Percentiles rank a stretch among this genome's conserved stretches.
phyloP scores from a whole-genome alignment of 2,888 invertebrate species.

The Drosophila melanosoma region DNA sequence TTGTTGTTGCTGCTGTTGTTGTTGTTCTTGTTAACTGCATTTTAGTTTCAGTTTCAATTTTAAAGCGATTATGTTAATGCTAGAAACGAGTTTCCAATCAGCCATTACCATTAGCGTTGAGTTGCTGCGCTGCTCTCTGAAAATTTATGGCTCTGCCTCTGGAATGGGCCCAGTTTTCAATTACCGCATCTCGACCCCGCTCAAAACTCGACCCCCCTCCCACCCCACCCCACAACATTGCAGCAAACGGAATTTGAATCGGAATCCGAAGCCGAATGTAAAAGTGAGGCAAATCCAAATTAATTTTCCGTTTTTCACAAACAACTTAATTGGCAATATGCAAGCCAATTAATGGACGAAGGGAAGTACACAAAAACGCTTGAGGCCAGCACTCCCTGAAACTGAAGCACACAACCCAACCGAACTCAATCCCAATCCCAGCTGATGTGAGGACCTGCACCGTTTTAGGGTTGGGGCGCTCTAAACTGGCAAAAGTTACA shows the following conservation, averaged over 20 bases:
- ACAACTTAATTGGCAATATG: constrained; percentile 74
- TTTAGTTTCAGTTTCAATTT: constrained; percentile 77
- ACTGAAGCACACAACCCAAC: not conserved
- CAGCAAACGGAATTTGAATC: constrained; percentile 22
- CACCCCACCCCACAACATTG: constrained; percentile 3
- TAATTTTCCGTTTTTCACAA: constrained; percentile 76
- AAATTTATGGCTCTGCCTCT: constrained; percentile 66
- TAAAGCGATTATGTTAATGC: constrained; percentile 80
- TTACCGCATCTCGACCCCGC: constrained; percentile 67
- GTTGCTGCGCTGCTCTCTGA: constrained; percentile 50
- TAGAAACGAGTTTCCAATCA: constrained; percentile 76
- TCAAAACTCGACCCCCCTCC: constrained; percentile 13
- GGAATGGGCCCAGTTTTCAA: constrained; percentile 68
- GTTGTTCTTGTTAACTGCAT: constrained; percentile 72
- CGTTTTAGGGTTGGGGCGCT: not conserved
- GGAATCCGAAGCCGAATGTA: constrained; percentile 28
- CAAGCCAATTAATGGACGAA: constrained; percentile 69
- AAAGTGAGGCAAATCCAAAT: constrained; percentile 67
- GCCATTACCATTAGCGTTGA: constrained; percentile 68
- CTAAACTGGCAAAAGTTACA: constrained; percentile 58
- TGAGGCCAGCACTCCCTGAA: constrained; percentile 39
- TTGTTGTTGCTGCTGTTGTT: constrained; percentile 30
- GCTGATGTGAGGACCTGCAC: not conserved
- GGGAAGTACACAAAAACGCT: constrained; percentile 43
- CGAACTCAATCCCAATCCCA: not conserved